Evolutionary conservation across 23 tunicate species (phyloP), one percentile per base, ranked within the genome.

Genomic region (Trididemnum miniatum): DNA sequence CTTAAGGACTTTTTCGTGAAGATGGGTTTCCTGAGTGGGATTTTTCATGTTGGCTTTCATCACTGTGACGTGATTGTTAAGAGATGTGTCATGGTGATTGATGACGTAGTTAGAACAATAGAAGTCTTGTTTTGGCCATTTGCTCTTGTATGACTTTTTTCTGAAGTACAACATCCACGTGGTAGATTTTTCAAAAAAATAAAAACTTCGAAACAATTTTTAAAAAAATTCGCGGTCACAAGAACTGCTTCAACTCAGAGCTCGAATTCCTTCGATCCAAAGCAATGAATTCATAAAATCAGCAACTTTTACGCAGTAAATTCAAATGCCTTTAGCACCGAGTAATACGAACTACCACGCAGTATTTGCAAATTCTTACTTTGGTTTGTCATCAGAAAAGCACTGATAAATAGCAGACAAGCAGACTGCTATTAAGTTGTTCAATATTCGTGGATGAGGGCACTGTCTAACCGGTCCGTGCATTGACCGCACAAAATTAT

Each of bases 381-480:
- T 32, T 51, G 67, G 31, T 64, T 36, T 34, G 26, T 51, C 82
- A 35, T 50, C 32, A 18, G 89, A 85, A 59, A 81, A 86, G 65
- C 86, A 82, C 28, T 81, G 85, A 59, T 91, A 91, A 9, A 91
- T 81, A 4, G 87, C 97, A 1, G 97, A 81, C 2, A 85, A 36
- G 54, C 97, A 91, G 18, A 91, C 87, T 3, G 90, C 81, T 23
- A 91, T 76, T 0, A 91, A 69, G 87, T 86, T 91, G 80, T 86
- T 85, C 62, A 85, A 76, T 31, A 91, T 91, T 29, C 97, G 64
- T 4, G 81, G 64, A 54, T 91, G 97, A 0, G 97, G 97, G 66
- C 97, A 91, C 33, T 86, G 76, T 34, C 90, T 80, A 23, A 91
- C 66, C 5, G 97, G 90, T 0, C 97, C 97, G 36, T 91, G 97